phyloP scores from a whole-genome alignment of 2,113 vertebrate species.

The Esox niger region DNA sequence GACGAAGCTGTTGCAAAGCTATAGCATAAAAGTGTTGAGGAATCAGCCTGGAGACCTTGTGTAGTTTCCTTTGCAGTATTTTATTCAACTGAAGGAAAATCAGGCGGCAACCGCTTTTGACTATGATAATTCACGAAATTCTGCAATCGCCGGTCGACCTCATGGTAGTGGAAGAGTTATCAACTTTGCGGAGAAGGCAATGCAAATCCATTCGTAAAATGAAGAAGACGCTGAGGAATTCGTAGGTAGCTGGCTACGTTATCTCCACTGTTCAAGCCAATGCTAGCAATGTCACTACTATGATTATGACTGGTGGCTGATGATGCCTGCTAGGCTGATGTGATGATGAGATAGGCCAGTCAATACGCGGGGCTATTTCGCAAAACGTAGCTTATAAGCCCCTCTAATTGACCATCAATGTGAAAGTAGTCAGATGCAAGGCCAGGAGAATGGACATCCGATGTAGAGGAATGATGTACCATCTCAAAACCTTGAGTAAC shows the following conservation, averaged over 20 bases:
- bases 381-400: not conserved
- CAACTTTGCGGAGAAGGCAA: conserved; percentile 2
- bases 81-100: conserved; percentile 73
- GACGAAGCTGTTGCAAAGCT: conserved; percentile 79
- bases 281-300: not conserved
- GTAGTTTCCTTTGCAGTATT: conserved; percentile 81
- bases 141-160: not conserved
- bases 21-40: conserved; percentile 80
- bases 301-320: too few species aligned
- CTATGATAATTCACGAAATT: not conserved
- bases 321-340: too few species aligned
- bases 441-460: not conserved
- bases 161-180: not conserved
- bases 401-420: not conserved
- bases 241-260: not conserved
- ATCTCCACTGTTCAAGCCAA: not conserved
- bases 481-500: too few species aligned
- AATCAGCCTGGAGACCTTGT: conserved; percentile 77
- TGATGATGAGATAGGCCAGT: too few species aligned
- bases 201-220: conserved; percentile 1
- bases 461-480: too few species aligned
- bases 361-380: not conserved
- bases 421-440: not conserved
- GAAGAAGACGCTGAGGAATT: conserved; percentile 6
- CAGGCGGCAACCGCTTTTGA: conserved; percentile 20